Evolutionary conservation across 1,140 invertebrate species (phyloP).

Genomic region (Leptinotarsa lineolata): DNA sequence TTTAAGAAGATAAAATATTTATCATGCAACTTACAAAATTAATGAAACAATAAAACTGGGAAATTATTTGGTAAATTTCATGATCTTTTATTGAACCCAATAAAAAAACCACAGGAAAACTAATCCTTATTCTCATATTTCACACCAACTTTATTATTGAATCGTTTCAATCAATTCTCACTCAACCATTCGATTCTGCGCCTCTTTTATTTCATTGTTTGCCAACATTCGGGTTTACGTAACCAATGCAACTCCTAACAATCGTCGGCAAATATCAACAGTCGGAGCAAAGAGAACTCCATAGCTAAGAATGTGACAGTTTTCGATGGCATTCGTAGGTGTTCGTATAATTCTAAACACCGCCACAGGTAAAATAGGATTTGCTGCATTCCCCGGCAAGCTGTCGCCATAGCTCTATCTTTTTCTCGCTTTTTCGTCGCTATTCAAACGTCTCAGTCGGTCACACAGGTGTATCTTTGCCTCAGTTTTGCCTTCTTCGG

Average conservation of each 20-base stretch:
- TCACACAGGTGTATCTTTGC: slow-evolving; percentile 41
- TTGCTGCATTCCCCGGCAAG: slow-evolving; percentile 49
- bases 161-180: not conserved
- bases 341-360: slow-evolving; percentile 29
- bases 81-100: too few relatives aligned
- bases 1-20: too few relatives aligned
- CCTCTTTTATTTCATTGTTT: slow-evolving; percentile 26
- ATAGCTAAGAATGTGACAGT: slow-evolving; percentile 27
- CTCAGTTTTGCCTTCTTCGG: slow-evolving; percentile 43
- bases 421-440: slow-evolving; percentile 28
- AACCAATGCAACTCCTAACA: slow-evolving; percentile 13
- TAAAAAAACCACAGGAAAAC: not conserved
- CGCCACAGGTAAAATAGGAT: slow-evolving; percentile 49
- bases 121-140: slow-evolving; percentile 14
- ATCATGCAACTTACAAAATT: too few relatives aligned
- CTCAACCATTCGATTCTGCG: slow-evolving; percentile 4
- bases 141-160: slow-evolving; percentile 2
- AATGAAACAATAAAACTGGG: too few relatives aligned
- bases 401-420: slow-evolving; percentile 44
- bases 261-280: slow-evolving; percentile 31
- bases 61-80: too few relatives aligned
- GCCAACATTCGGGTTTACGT: slow-evolving; percentile 27
- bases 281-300: not conserved
- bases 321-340: slow-evolving; percentile 19
- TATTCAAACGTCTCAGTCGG: slow-evolving; percentile 23